Conservation (phyloP, 2,797 vertebrate species). For the Sternarchorhynchus goeldii region DNA sequence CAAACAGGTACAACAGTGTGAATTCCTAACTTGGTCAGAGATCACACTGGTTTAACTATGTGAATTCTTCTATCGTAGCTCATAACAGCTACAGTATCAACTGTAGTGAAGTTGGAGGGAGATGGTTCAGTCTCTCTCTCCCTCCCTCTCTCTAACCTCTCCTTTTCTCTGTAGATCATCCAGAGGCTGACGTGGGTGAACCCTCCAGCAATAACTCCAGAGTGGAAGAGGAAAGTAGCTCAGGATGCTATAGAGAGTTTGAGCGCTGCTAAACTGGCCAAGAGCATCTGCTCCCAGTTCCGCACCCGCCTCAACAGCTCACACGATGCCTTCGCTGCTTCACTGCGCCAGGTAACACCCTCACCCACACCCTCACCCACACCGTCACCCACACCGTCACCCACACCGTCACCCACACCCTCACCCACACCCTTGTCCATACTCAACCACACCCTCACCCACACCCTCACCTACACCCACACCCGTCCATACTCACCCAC, state of each 20-base stretch:
- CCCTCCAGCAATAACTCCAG: slow-evolving; percentile 87
- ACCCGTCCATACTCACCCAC: too few species aligned
- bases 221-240: slow-evolving; percentile 97
- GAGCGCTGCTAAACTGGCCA: slow-evolving; percentile 93
- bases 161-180: slow-evolving; percentile 80
- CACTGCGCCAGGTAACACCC: slow-evolving; percentile 85
- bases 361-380: neutral
- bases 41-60: neutral
- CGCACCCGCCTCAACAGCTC: slow-evolving; percentile 93
- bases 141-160: neutral
- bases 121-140: neutral
- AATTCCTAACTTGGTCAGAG: too few species aligned
- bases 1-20: slow-evolving; percentile 75
- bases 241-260: slow-evolving; percentile 98
- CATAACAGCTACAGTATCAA: too few species aligned
- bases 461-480: too few species aligned
- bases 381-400: neutral
- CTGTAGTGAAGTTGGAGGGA: neutral
- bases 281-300: slow-evolving; percentile 98
- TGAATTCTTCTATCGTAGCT: neutral
- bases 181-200: slow-evolving; percentile 94
- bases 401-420: too few species aligned
- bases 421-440: too few species aligned
- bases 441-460: too few species aligned
- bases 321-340: slow-evolving; percentile 94